Percentiles rank a stretch among this genome's conserved stretches.
Evolutionary conservation across 2,113 vertebrate genomes (phyloP).

Genomic region (Oryzias woworae): DNA sequence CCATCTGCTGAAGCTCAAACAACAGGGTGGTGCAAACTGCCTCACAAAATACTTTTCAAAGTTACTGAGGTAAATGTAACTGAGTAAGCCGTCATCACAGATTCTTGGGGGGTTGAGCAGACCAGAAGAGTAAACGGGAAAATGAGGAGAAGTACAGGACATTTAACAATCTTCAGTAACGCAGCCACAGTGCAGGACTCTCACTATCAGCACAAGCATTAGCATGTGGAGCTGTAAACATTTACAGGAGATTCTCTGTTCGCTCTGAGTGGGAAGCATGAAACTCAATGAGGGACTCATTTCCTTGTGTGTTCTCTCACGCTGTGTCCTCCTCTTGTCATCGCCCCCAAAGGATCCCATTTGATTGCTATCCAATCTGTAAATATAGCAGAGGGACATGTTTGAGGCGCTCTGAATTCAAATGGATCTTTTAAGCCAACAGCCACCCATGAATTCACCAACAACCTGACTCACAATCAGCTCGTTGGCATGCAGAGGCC

Average conservation of each 20-base stretch:
- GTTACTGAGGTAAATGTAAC: no score
- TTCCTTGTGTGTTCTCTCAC: slow-evolving; percentile 35
- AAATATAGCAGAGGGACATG: slow-evolving; percentile 44
- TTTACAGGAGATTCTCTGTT: background rate
- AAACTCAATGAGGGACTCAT: slow-evolving; percentile 44
- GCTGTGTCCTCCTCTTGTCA: slow-evolving; percentile 35
- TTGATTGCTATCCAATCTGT: slow-evolving; percentile 46
- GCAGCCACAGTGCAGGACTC: background rate
- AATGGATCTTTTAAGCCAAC: slow-evolving; percentile 44
- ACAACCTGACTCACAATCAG: slow-evolving; percentile 49
- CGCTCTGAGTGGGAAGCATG: slow-evolving; percentile 44
- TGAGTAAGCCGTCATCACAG: no score
- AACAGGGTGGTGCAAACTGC: no score
- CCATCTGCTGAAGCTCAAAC: no score
- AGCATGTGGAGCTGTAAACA: background rate
- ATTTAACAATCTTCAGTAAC: background rate
- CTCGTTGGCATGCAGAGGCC: slow-evolving; percentile 49
- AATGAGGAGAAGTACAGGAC: background rate
- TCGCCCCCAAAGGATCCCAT: slow-evolving; percentile 47
- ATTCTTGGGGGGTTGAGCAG: no score
- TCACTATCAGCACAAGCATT: slow-evolving; percentile 5
- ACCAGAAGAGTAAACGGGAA: no score
- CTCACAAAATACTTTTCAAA: no score
- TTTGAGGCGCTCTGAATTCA: slow-evolving; percentile 46
- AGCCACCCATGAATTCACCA: slow-evolving; percentile 37